phyloP scores from a whole-genome alignment of 2,888 invertebrate species.

The Eurois occulta region DNA sequence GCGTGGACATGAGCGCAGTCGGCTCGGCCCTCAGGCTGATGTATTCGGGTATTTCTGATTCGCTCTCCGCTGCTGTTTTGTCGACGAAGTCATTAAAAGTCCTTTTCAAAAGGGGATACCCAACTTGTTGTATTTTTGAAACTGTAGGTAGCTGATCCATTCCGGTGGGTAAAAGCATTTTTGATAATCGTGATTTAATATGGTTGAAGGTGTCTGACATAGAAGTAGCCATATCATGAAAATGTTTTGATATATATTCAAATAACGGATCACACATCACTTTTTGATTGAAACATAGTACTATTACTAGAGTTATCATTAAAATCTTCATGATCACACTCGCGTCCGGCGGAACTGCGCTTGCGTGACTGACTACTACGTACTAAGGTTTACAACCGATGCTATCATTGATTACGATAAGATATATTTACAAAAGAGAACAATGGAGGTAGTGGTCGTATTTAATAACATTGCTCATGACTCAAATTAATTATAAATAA shows the following conservation, averaged over 20 bases:
- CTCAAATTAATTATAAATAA: slow-evolving; percentile 38
- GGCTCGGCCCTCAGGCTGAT: slow-evolving; percentile 69
- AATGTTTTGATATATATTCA: slow-evolving; percentile 64
- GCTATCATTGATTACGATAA: not conserved
- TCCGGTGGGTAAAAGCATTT: slow-evolving; percentile 42
- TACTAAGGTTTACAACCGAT: slow-evolving; percentile 29
- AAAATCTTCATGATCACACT: slow-evolving; percentile 62
- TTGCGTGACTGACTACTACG: slow-evolving; percentile 47
- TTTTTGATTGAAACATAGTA: slow-evolving; percentile 61
- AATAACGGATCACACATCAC: slow-evolving; percentile 67
- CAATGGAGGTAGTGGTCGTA: slow-evolving; percentile 56
- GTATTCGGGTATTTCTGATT: slow-evolving; percentile 63
- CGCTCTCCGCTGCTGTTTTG: slow-evolving; percentile 59
- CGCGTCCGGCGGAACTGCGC: slow-evolving; percentile 21
- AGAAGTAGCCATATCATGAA: slow-evolving; percentile 64
- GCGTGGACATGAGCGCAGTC: slow-evolving; percentile 75
- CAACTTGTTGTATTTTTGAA: not conserved
- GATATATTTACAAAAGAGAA: slow-evolving; percentile 59
- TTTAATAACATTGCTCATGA: slow-evolving; percentile 53
- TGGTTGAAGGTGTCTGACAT: slow-evolving; percentile 62
- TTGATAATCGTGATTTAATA: slow-evolving; percentile 62
- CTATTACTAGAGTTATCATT: slow-evolving; percentile 47
- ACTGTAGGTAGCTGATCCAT: not conserved
- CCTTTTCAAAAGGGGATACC: slow-evolving; percentile 52
- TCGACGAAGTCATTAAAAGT: slow-evolving; percentile 69